These are phyloP conservation scores for Nautilus pompilius DNA, from an alignment of 1,140 invertebrate genomes.

Conservation along the genomic window DNA sequence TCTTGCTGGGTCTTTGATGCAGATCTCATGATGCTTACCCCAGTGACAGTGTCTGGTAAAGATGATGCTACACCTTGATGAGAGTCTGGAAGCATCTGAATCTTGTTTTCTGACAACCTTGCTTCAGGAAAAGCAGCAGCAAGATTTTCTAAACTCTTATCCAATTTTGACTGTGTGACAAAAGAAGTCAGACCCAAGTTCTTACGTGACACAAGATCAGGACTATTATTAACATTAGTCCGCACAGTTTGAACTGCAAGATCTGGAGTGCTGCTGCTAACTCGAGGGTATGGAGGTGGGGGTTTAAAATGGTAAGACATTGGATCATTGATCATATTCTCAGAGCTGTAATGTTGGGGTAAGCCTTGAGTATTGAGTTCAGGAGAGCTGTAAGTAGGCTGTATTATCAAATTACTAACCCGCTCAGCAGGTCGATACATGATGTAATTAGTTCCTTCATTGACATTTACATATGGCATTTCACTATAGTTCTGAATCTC, in stretches of 20 bases:
- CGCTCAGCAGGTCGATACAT: conserved; percentile 23
- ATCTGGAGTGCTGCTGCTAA: conserved; percentile 78
- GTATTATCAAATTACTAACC: conserved; percentile 39
- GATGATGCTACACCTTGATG: conserved; percentile 41
- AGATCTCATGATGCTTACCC: conserved; percentile 13
- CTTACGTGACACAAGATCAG: conserved; percentile 68
- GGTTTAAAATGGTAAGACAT: conserved; percentile 71
- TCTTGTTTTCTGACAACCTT: conserved; percentile 8
- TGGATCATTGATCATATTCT: conserved; percentile 57
- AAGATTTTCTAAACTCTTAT: conserved; percentile 39
- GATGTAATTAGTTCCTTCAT: conserved; percentile 2
- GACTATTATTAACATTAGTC: conserved; percentile 57
- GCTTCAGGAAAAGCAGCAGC: conserved; percentile 19
- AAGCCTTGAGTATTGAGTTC: conserved; percentile 54
- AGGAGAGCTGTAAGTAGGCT: conserved; percentile 55
- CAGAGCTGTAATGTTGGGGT: conserved; percentile 30
- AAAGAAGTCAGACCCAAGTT: conserved; percentile 26
- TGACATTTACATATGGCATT: no score
- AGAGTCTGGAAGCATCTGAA: no score
- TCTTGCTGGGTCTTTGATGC: conserved; percentile 19
- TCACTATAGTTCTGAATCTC: no score
- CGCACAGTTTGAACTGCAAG: conserved; percentile 59
- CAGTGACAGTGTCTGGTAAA: conserved; percentile 38
- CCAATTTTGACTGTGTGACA: conserved; percentile 22
- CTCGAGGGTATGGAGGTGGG: conserved; percentile 73